Evolutionary conservation across 2,888 invertebrate species (phyloP).

Genomic region (Ryuthela nishihirai): DNA sequence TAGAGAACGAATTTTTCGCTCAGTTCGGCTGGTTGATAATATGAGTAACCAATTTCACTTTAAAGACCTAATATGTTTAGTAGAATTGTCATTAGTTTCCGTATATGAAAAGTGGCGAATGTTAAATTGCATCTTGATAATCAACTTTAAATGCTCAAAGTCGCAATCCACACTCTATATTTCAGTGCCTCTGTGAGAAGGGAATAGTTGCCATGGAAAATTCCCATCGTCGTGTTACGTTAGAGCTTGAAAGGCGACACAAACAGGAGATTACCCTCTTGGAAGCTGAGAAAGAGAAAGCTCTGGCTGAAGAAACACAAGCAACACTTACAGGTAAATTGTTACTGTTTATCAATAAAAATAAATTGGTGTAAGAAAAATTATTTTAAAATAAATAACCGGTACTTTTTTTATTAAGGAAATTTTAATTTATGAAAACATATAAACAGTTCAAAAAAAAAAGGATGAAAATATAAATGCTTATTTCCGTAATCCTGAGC

Average conservation of each 20-base stretch:
- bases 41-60: no score
- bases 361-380: background rate
- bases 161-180: no score
- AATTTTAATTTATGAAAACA: no score
- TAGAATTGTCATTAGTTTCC: no score
- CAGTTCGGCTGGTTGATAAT: no score
- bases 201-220: constrained; percentile 86
- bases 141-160: background rate
- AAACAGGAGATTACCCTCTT: constrained; percentile 72
- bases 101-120: no score
- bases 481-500: no score
- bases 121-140: background rate
- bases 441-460: no score
- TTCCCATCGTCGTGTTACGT: constrained; percentile 76
- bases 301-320: constrained; percentile 88
- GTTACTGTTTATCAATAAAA: no score
- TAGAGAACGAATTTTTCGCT: no score
- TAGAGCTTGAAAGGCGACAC: constrained; percentile 86
- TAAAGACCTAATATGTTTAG: no score
- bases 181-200: constrained; percentile 75
- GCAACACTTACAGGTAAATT: constrained; percentile 72
- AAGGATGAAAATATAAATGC: no score
- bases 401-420: background rate
- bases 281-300: constrained; percentile 79
- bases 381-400: background rate